phyloP scores from a whole-genome alignment of 2,113 vertebrate genomes.

The Eonycteris spelaea region DNA sequence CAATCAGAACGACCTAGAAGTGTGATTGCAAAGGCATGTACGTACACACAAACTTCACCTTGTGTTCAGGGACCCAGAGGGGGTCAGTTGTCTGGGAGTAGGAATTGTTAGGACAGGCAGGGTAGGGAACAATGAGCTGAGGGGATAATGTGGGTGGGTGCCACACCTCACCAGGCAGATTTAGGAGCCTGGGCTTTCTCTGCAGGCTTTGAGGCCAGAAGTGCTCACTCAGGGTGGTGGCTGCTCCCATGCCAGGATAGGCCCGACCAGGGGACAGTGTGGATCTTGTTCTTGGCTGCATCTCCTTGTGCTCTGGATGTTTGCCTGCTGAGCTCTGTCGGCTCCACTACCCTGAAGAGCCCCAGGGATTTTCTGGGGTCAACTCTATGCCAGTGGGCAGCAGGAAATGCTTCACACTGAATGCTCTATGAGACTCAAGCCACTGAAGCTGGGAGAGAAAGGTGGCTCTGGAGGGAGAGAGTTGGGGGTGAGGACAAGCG shows the following conservation, averaged over 20 bases:
- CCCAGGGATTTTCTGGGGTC: background rate
- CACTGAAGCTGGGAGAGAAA: background rate
- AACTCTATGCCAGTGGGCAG: background rate
- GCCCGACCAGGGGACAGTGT: background rate
- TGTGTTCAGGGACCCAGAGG: background rate
- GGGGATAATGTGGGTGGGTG: background rate
- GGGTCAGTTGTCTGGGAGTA: fast-evolving
- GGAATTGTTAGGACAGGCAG: background rate
- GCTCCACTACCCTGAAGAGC: background rate
- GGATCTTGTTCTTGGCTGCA: background rate
- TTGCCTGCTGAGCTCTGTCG: background rate
- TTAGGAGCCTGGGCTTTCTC: background rate
- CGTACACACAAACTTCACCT: fast-evolving
- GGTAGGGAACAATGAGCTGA: background rate
- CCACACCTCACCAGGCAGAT: background rate
- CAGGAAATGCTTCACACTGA: background rate
- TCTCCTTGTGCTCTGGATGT: background rate
- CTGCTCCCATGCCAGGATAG: background rate
- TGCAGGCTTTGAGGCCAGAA: background rate
- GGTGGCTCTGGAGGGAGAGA: background rate
- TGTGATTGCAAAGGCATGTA: fast-evolving
- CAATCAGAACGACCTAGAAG: background rate
- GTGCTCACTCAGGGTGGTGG: background rate
- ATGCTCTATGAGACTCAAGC: background rate
- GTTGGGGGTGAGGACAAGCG: background rate